phyloP scores from a whole-genome alignment of 2,113 vertebrate species.

The Uria aalge region DNA sequence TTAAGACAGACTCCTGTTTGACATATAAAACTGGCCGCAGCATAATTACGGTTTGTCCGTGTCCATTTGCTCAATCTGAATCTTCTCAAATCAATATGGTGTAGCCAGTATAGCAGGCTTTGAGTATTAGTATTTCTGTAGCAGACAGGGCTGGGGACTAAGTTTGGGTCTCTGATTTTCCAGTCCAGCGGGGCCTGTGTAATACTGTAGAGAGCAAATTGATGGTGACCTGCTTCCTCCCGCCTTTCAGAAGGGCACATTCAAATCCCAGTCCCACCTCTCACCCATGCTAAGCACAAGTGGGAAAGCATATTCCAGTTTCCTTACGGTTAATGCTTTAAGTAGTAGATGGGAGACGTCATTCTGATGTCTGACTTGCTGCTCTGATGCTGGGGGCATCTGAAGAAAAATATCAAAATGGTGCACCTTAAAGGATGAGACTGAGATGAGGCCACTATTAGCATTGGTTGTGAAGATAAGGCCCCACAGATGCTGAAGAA shows the following conservation, averaged over 20 bases:
- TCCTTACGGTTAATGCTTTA: neutral
- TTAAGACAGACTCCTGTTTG: fast-evolving
- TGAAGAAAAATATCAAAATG: neutral
- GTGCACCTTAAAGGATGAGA: neutral
- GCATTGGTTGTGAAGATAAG: neutral
- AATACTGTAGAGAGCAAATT: neutral
- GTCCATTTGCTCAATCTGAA: neutral
- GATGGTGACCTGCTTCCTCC: neutral
- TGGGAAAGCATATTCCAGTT: neutral
- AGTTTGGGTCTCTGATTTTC: neutral
- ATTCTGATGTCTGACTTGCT: neutral
- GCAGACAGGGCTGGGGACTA: neutral
- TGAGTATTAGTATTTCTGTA: neutral
- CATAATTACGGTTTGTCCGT: neutral
- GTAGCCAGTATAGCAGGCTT: neutral
- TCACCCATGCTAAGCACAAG: neutral
- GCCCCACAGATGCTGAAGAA: neutral
- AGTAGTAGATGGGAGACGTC: neutral
- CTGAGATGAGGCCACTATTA: neutral
- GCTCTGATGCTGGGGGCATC: neutral
- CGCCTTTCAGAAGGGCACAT: neutral
- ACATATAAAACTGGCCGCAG: fast-evolving
- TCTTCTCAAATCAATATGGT: neutral
- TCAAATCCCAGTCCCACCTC: neutral
- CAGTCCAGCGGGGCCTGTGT: neutral